phyloP scores from a whole-genome alignment of 2,797 vertebrate genomes.

The Lepilemur ruficaudatus region DNA sequence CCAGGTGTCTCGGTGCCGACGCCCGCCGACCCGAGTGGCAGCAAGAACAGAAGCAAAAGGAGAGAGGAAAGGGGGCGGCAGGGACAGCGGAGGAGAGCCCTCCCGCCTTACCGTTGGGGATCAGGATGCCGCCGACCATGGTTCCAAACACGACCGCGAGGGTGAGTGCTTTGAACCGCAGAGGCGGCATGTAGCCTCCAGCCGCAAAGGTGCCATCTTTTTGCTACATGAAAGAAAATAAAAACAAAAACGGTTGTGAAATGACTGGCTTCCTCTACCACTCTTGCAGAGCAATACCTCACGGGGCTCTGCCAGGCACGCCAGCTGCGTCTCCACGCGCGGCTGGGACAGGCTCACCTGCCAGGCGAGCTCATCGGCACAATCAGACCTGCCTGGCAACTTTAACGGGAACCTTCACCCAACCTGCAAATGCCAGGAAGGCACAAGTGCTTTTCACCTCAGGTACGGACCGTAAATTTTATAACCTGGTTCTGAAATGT shows the following conservation, averaged over 20 bases:
- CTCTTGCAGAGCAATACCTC: background rate
- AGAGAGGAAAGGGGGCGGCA: accelerated
- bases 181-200: constrained; percentile 97
- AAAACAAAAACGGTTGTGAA: background rate
- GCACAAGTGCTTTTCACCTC: background rate
- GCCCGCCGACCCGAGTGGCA: accelerated
- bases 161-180: constrained; percentile 97
- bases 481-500: background rate
- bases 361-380: accelerated
- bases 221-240: constrained; percentile 85
- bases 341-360: background rate
- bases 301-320: background rate
- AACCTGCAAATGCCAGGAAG: background rate
- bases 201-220: constrained; percentile 98
- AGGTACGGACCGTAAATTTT: accelerated
- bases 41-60: accelerated
- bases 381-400: accelerated
- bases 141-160: constrained; percentile 96
- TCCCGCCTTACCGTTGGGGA: constrained; percentile 92
- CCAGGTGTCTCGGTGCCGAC: background rate
- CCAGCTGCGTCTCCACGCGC: accelerated
- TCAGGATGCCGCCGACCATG: constrained; percentile 97
- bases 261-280: accelerated
- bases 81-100: accelerated
- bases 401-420: background rate